Evolutionary conservation across 92 coral and sea anemone genomes (phyloP).

Genomic region (Zoanthus sansibaricus): DNA sequence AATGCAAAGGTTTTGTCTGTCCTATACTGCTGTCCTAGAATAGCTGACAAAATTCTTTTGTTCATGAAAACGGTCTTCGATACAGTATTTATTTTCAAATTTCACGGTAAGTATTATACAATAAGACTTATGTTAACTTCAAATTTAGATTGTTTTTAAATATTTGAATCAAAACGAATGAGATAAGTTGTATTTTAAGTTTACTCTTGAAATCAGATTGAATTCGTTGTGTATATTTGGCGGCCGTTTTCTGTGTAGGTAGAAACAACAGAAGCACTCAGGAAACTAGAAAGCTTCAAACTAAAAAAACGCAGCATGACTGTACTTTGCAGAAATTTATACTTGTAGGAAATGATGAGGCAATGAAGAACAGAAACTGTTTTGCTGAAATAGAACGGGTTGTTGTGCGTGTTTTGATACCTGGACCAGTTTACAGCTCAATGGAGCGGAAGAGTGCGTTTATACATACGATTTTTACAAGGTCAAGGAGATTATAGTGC

Average conservation of each 20-base stretch:
- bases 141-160: neutral
- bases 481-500: no score
- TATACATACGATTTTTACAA: neutral
- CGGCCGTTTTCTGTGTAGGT: neutral
- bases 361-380: neutral
- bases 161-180: neutral
- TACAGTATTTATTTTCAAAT: neutral
- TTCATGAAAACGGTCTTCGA: no score
- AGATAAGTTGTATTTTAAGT: neutral
- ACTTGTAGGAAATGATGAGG: neutral
- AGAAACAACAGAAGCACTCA: neutral
- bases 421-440: neutral
- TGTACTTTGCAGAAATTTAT: neutral
- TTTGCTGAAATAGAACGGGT: conserved; percentile 31
- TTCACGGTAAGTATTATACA: neutral
- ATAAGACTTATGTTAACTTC: no score
- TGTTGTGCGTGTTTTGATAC: neutral
- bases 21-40: no score
- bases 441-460: conserved; percentile 13
- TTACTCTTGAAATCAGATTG: conserved; percentile 28
- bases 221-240: neutral
- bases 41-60: no score
- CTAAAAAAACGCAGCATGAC: neutral
- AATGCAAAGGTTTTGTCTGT: no score
- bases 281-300: neutral